Evolutionary conservation across 1,140 invertebrate genomes (phyloP), one percentile per base, ranked within the genome.

Genomic region (Cylas formicarius): DNA sequence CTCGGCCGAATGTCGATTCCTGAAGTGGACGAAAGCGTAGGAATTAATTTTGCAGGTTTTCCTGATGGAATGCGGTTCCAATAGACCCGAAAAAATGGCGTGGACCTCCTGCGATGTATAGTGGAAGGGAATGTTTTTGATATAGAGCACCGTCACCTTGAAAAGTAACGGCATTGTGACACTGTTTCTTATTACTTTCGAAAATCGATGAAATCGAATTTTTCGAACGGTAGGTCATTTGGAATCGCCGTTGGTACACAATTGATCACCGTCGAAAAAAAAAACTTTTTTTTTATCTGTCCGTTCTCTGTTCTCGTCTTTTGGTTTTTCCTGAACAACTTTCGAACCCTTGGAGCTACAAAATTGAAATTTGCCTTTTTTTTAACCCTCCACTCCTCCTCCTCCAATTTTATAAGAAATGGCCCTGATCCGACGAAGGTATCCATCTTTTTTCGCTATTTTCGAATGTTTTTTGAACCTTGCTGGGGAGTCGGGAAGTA

Each of bases 21-120:
- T 56, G 42, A 73, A 73, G 58, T 74, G 71, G 24, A 73, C 63
- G 45, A 74, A 74, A 3, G 71, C 71, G 56, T 72, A 74, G 41
- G 71, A 69, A 13, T 26, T 6, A 0, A 42, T 52, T 35, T 57
- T 59, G 20, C 53, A 45, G 2, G 50, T 42, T 32, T 46, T 52
- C 2, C 11, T 34, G 8, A 58, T 41, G 14, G 44, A 16, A 2
- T 11, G 17, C 5, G 24, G 2, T n/a, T 33, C 28, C 10, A 52
- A 6, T 0, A 29, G 13, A 8, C 26, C 33, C 18, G 24, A 20
- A 17, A 55, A 29, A 2, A 44, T 22, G 1, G 27, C 22, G 11
- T 42, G 26, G 2, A 57, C 11, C 22, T 40, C 36, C 1, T 50
- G 37, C 3, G 18, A 19, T 14, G 5, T 43, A 11, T 37, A 26